Percentiles rank a stretch among this genome's conserved stretches.
phyloP scores from a whole-genome alignment of 2,113 vertebrate genomes.

The Hemichromis elongatus region DNA sequence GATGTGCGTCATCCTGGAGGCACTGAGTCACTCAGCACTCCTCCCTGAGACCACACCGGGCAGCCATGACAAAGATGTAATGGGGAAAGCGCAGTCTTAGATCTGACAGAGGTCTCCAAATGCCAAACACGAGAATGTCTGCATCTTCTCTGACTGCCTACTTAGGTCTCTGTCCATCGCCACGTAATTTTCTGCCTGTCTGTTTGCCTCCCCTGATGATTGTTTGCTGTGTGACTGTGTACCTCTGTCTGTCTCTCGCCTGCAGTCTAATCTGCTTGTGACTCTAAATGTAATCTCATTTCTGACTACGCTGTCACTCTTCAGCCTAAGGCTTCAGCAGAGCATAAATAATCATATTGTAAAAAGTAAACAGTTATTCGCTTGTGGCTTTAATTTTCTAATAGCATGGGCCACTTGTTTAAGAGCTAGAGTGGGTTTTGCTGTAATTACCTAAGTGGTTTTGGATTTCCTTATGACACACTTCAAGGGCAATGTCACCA shows the following conservation, averaged over 20 bases:
- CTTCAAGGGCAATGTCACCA: background rate
- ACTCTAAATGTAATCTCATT: slow-evolving; percentile 27
- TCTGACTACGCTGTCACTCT: background rate
- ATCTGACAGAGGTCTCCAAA: slow-evolving; percentile 25
- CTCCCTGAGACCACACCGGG: background rate
- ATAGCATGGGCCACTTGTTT: slow-evolving; percentile 1
- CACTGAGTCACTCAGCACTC: slow-evolving; percentile 45
- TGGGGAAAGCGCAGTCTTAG: background rate
- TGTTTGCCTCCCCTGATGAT: background rate
- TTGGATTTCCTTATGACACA: slow-evolving; percentile 13
- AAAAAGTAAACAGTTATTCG: slow-evolving; percentile 27
- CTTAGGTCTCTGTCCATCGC: slow-evolving; percentile 2
- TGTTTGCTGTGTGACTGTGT: background rate
- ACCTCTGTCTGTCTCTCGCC: background rate
- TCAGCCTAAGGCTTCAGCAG: background rate
- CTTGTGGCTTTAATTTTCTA: slow-evolving; percentile 54
- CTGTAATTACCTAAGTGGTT: slow-evolving; percentile 60
- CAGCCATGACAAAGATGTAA: slow-evolving; percentile 21
- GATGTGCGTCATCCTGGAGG: slow-evolving; percentile 46
- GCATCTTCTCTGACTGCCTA: slow-evolving; percentile 3
- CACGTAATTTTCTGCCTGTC: slow-evolving; percentile 7
- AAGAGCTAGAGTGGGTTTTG: slow-evolving; percentile 3
- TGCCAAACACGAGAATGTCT: slow-evolving; percentile 33
- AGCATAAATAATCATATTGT: slow-evolving; percentile 33
- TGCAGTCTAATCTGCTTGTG: background rate